Evolutionary conservation across 30 jellyfish, hydroid and myxozoan genomes (phyloP).

Genomic region (Aurelia sp.): DNA sequence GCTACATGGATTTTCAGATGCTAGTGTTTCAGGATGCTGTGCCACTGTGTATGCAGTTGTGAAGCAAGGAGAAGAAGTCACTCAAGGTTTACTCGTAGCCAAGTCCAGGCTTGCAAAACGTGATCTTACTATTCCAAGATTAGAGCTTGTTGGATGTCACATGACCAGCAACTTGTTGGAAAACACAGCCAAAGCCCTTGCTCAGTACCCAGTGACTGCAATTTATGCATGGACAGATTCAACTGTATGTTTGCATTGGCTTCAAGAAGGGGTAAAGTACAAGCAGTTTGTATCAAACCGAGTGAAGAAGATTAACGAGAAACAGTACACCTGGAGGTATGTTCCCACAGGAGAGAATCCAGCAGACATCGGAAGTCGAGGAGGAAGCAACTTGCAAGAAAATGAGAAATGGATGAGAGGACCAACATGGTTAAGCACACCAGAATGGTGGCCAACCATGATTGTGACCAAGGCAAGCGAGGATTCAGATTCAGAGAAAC

Average conservation of each 20-base stretch:
- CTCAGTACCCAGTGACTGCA: no score
- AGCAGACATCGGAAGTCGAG: slow-evolving; percentile 41
- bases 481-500: no score
- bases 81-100: slow-evolving; percentile 57
- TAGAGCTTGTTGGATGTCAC: no score
- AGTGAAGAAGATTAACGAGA: slow-evolving; percentile 55
- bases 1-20: slow-evolving; percentile 82
- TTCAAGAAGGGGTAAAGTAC: no score
- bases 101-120: slow-evolving; percentile 67
- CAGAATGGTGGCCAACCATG: no score
- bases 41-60: no score
- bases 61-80: slow-evolving; percentile 40
- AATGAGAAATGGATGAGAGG: slow-evolving; percentile 14
- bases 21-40: slow-evolving; percentile 60
- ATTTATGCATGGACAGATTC: no score
- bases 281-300: no score
- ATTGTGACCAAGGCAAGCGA: no score
- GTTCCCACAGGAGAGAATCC: slow-evolving; percentile 35
- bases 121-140: slow-evolving; percentile 73
- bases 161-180: no score
- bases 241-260: no score
- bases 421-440: slow-evolving; percentile 42
- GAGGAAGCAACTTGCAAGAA: background rate
- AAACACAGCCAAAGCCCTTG: no score
- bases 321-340: slow-evolving; percentile 43